A percentile compares a stretch with the other conserved stretches of the same genome.
Conservation (phyloP, 2,888 invertebrate species). For the Synanthedon andrenaeformis region DNA sequence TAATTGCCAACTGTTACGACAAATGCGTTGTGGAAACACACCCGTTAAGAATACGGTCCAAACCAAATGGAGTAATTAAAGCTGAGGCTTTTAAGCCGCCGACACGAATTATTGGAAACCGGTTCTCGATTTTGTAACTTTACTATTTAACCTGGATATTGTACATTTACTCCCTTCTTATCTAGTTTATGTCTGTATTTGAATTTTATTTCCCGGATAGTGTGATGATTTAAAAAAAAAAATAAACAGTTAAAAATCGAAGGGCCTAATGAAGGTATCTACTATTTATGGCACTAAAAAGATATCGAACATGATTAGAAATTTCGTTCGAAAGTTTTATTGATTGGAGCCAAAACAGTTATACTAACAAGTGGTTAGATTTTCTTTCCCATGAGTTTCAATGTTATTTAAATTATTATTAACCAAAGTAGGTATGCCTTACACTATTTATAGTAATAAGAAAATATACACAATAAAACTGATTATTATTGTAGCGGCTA, state of each 20-base stretch:
- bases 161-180: constrained; percentile 33
- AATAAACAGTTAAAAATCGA: constrained; percentile 14
- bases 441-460: no score
- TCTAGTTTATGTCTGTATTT: constrained; percentile 38
- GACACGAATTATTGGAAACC: constrained; percentile 39
- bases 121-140: constrained; percentile 32
- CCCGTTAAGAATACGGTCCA: constrained; percentile 21
- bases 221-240: constrained; percentile 15
- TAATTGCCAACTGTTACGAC: background rate
- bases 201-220: constrained; percentile 29
- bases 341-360: background rate
- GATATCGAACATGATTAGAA: constrained; percentile 1
- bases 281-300: constrained; percentile 7
- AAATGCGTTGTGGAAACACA: constrained; percentile 14
- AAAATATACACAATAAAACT: no score
- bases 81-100: constrained; percentile 35
- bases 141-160: constrained; percentile 28
- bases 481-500: no score
- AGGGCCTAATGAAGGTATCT: constrained; percentile 23
- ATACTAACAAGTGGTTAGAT: background rate
- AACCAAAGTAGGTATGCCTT: no score
- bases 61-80: constrained; percentile 41
- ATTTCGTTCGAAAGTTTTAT: background rate
- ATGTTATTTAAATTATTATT: no score
- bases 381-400: background rate